These are phyloP conservation scores for Morpho deidamia DNA, from an alignment of 2,888 invertebrate species.

Conservation along the genomic window DNA sequence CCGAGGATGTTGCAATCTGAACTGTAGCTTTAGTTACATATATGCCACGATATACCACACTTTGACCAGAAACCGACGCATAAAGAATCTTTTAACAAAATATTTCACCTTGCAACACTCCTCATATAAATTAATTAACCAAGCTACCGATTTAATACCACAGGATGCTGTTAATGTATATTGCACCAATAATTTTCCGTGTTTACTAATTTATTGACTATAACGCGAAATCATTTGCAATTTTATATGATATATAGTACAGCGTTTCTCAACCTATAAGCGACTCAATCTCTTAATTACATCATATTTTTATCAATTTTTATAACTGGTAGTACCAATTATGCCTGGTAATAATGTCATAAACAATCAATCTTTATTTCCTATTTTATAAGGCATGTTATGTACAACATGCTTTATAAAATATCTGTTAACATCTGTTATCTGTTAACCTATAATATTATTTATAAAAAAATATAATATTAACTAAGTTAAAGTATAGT, in stretches of 20 bases:
- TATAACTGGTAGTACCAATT: too few relatives aligned
- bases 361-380: too few relatives aligned
- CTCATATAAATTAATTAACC: conserved; percentile 34
- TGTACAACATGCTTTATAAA: too few relatives aligned
- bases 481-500: too few relatives aligned
- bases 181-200: conserved; percentile 58
- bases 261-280: conserved; percentile 1
- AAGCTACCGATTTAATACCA: conserved; percentile 35
- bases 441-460: too few relatives aligned
- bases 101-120: conserved; percentile 65
- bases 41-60: background rate
- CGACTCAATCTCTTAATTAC: too few relatives aligned
- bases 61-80: conserved; percentile 32
- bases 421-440: too few relatives aligned
- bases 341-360: too few relatives aligned
- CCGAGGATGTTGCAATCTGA: conserved; percentile 54
- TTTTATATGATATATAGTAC: conserved; percentile 17
- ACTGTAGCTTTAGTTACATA: conserved; percentile 21
- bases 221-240: conserved; percentile 46
- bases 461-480: too few relatives aligned
- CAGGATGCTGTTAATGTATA: conserved; percentile 51
- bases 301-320: too few relatives aligned
- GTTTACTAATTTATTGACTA: conserved; percentile 40
- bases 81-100: conserved; percentile 11
- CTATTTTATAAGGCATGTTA: too few relatives aligned